Percentiles rank a stretch among this genome's conserved stretches.
phyloP scores from a whole-genome alignment of 2,797 vertebrate genomes.

The Acomys russatus region DNA sequence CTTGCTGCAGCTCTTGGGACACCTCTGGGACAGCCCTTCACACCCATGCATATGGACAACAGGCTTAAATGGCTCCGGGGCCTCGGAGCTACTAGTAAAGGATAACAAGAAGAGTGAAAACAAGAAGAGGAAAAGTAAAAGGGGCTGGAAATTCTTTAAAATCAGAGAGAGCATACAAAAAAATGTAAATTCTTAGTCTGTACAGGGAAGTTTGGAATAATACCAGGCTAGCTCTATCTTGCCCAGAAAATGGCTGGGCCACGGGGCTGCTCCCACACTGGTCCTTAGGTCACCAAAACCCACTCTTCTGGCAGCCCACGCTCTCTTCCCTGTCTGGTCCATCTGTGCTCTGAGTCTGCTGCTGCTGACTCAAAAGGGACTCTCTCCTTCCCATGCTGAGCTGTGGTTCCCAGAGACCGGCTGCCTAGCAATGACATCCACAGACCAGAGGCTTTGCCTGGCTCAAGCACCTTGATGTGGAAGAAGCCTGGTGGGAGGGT shows the following conservation, averaged over 20 bases:
- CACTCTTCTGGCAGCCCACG: neutral
- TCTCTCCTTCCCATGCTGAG: neutral
- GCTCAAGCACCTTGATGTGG: no score
- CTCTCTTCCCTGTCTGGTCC: neutral
- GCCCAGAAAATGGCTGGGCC: neutral
- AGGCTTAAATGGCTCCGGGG: no score
- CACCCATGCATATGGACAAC: neutral
- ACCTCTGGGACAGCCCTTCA: neutral
- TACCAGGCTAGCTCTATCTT: neutral
- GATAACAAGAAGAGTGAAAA: neutral
- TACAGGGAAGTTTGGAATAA: neutral
- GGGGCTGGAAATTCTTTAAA: neutral
- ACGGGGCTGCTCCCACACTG: accelerated
- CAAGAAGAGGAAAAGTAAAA: no score
- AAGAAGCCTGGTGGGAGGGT: no score
- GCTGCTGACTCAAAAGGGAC: accelerated
- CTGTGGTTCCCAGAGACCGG: neutral
- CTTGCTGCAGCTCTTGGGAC: neutral
- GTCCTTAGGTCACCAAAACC: neutral
- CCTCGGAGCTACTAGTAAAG: neutral
- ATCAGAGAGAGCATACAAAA: neutral
- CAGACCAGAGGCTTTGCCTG: neutral
- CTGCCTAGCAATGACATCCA: no score
- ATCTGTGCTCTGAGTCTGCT: accelerated
- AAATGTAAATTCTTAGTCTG: neutral